Conservation (phyloP, 2,797 vertebrate species). For the Sciurus vulgaris region DNA sequence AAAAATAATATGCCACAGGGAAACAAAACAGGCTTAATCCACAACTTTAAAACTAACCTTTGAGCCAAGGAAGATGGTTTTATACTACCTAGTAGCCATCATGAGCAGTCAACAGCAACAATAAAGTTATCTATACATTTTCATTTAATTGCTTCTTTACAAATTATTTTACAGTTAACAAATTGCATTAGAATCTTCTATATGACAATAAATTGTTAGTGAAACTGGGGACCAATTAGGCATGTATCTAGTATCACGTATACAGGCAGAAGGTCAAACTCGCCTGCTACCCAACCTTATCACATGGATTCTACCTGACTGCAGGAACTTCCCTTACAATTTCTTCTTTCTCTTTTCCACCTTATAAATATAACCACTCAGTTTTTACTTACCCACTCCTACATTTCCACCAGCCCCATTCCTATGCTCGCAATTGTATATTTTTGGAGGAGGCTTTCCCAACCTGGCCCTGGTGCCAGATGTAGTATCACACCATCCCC, state of each 20-base stretch:
- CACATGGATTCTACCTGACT: neutral
- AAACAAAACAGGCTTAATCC: conserved; percentile 22
- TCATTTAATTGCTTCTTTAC: neutral
- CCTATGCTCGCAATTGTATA: neutral
- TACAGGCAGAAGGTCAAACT: neutral
- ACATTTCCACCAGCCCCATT: neutral
- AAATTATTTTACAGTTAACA: neutral
- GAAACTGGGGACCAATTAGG: neutral
- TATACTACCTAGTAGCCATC: neutral
- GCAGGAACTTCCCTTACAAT: neutral
- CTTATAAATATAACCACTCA: neutral
- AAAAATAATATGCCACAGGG: conserved; percentile 11
- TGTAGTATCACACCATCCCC: neutral
- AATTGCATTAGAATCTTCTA: neutral
- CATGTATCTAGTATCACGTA: neutral
- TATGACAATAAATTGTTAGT: neutral
- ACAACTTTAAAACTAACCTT: conserved; percentile 45
- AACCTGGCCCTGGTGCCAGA: neutral
- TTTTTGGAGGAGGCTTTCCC: neutral
- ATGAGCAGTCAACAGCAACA: neutral
- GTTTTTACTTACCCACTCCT: neutral
- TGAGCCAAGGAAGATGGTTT: neutral
- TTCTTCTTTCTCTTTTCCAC: neutral
- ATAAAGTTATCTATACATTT: neutral
- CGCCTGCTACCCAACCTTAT: neutral